phyloP scores from a whole-genome alignment of 2,797 vertebrate species.

The Phataginus tetradactyla region DNA sequence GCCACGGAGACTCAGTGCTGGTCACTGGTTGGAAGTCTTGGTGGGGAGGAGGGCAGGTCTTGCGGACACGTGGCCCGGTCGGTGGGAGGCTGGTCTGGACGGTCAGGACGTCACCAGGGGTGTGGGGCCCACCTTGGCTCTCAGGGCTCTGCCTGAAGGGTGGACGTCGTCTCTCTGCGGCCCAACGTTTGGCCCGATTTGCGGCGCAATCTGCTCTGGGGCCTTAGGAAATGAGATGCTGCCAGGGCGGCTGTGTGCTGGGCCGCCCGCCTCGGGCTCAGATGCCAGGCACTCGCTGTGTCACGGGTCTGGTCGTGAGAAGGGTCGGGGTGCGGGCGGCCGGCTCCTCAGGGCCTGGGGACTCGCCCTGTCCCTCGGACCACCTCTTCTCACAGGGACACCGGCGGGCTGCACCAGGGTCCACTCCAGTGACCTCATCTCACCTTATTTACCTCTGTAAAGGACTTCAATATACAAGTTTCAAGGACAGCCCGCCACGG shows the following conservation, averaged over 20 bases:
- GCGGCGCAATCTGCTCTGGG: not conserved
- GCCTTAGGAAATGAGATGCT: not conserved
- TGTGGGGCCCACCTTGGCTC: not conserved
- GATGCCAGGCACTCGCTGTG: too few relatives aligned
- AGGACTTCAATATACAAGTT: accelerated
- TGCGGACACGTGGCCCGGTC: too few relatives aligned
- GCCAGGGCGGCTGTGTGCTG: accelerated
- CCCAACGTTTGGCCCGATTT: too few relatives aligned
- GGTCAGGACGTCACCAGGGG: too few relatives aligned
- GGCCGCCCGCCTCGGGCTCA: too few relatives aligned
- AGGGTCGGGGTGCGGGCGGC: too few relatives aligned
- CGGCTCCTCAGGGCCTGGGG: accelerated
- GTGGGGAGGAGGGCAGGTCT: not conserved
- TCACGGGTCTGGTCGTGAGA: not conserved
- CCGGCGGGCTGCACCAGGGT: not conserved
- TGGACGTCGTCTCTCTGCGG: not conserved
- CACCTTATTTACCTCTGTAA: too few relatives aligned
- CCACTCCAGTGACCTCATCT: not conserved
- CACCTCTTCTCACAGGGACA: not conserved
- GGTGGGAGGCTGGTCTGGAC: too few relatives aligned
- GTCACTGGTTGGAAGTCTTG: not conserved
- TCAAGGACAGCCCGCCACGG: accelerated
- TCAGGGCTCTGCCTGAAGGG: accelerated
- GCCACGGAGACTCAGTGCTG: not conserved
- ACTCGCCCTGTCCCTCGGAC: accelerated